Percentiles rank a stretch among this genome's conserved stretches.
phyloP scores from a whole-genome alignment of 1,140 invertebrate species.

The Drosophila saltans region DNA sequence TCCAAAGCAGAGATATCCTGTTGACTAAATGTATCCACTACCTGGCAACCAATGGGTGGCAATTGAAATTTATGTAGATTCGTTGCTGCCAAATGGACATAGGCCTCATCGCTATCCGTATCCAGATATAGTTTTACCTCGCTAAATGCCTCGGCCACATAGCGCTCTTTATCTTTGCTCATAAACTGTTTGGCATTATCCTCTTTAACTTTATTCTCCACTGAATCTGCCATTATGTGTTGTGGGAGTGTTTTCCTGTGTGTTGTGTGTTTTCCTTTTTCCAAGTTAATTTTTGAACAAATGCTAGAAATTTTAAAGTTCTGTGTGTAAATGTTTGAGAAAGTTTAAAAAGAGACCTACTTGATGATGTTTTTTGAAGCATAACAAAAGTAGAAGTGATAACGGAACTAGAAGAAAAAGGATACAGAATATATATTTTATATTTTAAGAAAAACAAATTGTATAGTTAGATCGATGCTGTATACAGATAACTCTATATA shows the following conservation, averaged over 20 bases:
- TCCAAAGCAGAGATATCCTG: background rate
- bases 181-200: background rate
- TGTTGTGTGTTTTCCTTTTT: background rate
- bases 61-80: constrained; percentile 40
- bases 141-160: constrained; percentile 33
- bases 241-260: background rate
- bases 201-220: background rate
- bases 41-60: background rate
- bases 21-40: background rate
- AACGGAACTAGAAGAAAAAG: no score
- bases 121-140: constrained; percentile 38
- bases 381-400: no score
- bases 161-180: background rate
- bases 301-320: background rate
- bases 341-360: no score
- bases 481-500: no score
- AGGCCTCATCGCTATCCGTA: constrained; percentile 9
- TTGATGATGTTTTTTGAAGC: no score
- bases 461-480: no score
- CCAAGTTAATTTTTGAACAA: background rate
- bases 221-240: background rate
- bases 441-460: no score
- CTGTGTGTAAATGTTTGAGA: no score
- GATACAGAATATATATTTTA: no score
- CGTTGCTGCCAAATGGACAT: constrained; percentile 26